phyloP scores from a whole-genome alignment of 2,888 invertebrate species.

The Agriopis leucophaearia region DNA sequence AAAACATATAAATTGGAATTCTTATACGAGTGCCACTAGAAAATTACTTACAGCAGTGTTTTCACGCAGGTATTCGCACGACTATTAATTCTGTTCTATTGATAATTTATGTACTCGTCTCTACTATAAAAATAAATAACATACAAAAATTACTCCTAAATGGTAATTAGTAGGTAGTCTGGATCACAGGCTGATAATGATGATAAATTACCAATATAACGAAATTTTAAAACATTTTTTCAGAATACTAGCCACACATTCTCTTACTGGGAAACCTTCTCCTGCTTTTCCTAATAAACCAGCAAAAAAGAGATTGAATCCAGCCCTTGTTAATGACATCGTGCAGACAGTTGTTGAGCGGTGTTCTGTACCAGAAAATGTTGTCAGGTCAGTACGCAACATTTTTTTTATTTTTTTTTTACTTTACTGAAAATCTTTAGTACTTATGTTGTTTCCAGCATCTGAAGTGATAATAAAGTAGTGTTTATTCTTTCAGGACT shows the following conservation, averaged over 20 bases:
- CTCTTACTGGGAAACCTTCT: conserved; percentile 85
- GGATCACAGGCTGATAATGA: no score
- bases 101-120: not conserved
- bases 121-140: no score
- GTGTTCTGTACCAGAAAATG: conserved; percentile 64
- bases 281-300: conserved; percentile 78
- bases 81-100: not conserved
- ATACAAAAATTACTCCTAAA: no score
- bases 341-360: conserved; percentile 79
- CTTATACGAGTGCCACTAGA: conserved; percentile 81
- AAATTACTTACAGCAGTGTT: conserved; percentile 81
- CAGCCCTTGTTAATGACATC: conserved; percentile 80
- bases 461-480: no score
- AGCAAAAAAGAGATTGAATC: conserved; percentile 75
- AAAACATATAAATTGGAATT: conserved; percentile 79
- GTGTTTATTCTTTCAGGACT: conserved; percentile 60
- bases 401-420: no score
- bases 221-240: conserved; percentile 35
- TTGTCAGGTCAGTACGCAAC: conserved; percentile 58
- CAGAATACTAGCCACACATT: conserved; percentile 84
- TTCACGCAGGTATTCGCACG: conserved; percentile 62
- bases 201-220: no score
- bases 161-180: no score
- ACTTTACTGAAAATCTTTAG: no score
- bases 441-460: no score